Evolutionary conservation across 2,113 vertebrate species (phyloP).

Genomic region (Acanthisitta chloris): DNA sequence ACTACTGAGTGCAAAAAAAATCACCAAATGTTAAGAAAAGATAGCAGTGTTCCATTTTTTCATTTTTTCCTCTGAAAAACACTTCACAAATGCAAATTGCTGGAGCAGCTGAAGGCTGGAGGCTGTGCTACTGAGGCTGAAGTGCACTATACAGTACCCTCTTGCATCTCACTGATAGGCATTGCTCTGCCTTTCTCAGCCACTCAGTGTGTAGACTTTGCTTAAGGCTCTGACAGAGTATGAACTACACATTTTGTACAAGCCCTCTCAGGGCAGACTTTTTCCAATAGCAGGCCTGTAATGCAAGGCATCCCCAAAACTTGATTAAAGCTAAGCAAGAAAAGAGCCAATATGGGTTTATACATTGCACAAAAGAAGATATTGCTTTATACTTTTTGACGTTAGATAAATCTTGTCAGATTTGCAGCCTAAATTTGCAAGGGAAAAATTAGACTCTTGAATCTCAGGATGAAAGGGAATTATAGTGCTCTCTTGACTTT

Average conservation of each 20-base stretch:
- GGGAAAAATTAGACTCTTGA: not conserved
- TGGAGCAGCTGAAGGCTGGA: not conserved
- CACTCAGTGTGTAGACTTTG: not conserved
- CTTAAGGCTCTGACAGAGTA: not conserved
- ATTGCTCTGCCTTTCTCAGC: not conserved
- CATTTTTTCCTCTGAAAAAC: not conserved
- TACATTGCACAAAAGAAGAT: not conserved
- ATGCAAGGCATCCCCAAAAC: not conserved
- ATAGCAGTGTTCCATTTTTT: not conserved
- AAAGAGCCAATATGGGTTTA: not conserved
- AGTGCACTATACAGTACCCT: not conserved
- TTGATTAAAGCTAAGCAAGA: not conserved
- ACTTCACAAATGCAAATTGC: not conserved
- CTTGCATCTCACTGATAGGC: not conserved
- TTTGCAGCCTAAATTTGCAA: not conserved
- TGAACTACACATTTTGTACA: fast-evolving
- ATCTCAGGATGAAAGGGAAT: not conserved
- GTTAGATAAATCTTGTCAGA: not conserved
- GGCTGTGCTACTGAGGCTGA: not conserved
- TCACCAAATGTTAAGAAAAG: not conserved
- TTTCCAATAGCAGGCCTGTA: not conserved
- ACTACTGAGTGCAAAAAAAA: not conserved
- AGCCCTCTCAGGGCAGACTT: not conserved
- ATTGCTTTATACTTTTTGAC: not conserved
- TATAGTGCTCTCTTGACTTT: not conserved